Evolutionary conservation across 2,888 invertebrate species (phyloP).

Genomic region (Hirtodrosophila alboralis): DNA sequence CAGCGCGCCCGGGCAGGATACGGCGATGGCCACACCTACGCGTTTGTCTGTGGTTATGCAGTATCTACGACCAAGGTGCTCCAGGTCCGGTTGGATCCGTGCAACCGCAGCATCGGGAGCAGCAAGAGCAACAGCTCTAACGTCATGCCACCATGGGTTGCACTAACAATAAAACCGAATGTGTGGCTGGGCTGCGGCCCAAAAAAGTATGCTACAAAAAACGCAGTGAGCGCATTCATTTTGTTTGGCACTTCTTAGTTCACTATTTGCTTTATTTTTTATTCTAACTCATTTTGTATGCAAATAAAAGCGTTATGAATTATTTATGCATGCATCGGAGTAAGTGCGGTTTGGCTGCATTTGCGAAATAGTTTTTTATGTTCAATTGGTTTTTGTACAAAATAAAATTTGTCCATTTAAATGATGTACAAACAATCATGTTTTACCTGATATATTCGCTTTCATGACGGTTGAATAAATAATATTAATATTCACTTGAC

Average conservation of each 20-base stretch:
- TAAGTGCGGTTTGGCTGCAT: conserved; percentile 57
- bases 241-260: conserved; percentile 55
- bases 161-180: conserved; percentile 74
- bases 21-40: conserved; percentile 58
- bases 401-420: conserved; percentile 58
- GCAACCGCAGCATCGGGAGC: conserved; percentile 36
- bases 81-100: conserved; percentile 12
- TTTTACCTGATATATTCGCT: conserved; percentile 16
- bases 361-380: conserved; percentile 54
- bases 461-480: conserved; percentile 29
- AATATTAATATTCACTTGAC: conserved; percentile 49
- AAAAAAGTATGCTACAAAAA: conserved; percentile 48
- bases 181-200: conserved; percentile 48
- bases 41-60: conserved; percentile 71
- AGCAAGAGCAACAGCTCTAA: conserved; percentile 23
- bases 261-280: conserved; percentile 41
- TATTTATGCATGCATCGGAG: conserved; percentile 68
- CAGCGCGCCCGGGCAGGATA: conserved; percentile 16
- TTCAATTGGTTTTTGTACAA: conserved; percentile 53
- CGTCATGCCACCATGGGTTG: conserved; percentile 32
- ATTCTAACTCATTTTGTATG: conserved; percentile 75
- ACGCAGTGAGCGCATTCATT: conserved; percentile 64
- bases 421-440: conserved; percentile 67
- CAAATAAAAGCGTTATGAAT: conserved; percentile 78
- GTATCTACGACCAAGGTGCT: conserved; percentile 69